Base-by-base conservation (phyloP, 1,140 invertebrate genomes). In the Sinonovacula constricta region DNA sequence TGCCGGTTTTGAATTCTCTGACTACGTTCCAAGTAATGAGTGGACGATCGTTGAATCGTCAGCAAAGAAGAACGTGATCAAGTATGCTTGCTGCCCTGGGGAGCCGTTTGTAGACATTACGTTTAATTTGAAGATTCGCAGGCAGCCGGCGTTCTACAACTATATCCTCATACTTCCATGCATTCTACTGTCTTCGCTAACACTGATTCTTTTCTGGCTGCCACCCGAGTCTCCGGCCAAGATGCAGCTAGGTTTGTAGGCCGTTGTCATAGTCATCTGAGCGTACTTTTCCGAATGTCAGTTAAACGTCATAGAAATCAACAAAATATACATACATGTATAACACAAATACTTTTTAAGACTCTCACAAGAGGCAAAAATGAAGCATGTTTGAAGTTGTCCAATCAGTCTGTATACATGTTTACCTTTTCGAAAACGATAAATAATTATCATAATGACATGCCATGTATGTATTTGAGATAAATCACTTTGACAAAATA, bases 201-300 rank as follows among this genome's bases (percentile, higher is more conserved):
- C 90, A 0, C 82, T 91, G 54, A 87, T 91, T 39, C 79, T 91
- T 2, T 91, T 91, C 83, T 91, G 89, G 88, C 79, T 91, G 30
- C 90, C 90, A 26, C 91, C 91, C 10, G 91, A 91, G 77, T 90
- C 90, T 15, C 90, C 91, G 49, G 88, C 91, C 22, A 91, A 91
- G 74, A 89, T 91, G 85, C 87, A 90, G 69, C 76, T 91, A 70
- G 90, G 90, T 91, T 75, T 39, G 68, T 57, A 60, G 18, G n/a
- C n/a, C n/a, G 18, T n/a, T 53, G 24, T 22, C 3, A 53, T 22
- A 53, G 2, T 53, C 18, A 12, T n/a, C 4, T 53, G n/a, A n/a
- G n/a, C n/a, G n/a, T n/a, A n/a, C n/a, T n/a, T n/a, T n/a, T n/a
- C n/a, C n/a, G n/a, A n/a, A n/a, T n/a, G n/a, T n/a, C n/a, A n/a